Conservation (phyloP, 2,888 invertebrate genomes). For the Scelioninae gen. 1 region DNA sequence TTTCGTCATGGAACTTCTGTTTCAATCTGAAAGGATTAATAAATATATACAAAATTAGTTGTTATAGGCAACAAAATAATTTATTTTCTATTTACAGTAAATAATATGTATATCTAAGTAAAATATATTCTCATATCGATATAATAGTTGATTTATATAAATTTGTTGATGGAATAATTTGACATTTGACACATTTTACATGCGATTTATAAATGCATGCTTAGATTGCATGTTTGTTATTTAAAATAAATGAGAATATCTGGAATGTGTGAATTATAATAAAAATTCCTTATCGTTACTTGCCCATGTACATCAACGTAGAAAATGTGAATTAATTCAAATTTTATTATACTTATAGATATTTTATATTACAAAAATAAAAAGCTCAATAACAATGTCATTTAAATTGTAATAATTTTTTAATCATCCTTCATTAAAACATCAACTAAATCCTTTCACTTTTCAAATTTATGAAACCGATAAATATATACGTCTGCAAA, state of each 20-base stretch:
- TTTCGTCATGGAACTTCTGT: too few relatives aligned
- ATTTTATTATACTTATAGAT: conserved; percentile 1
- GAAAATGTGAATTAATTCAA: conserved; percentile 4
- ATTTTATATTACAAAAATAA: conserved; percentile 16
- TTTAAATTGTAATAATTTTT: not conserved
- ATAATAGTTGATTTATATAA: not conserved
- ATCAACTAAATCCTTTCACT: too few relatives aligned
- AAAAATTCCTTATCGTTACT: conserved; percentile 2
- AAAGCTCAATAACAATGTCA: not conserved
- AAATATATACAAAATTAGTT: not conserved
- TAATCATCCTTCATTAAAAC: too few relatives aligned
- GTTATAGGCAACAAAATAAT: conserved; percentile 44
- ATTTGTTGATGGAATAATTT: conserved; percentile 20
- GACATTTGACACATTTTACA: conserved; percentile 19
- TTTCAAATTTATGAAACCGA: too few relatives aligned
- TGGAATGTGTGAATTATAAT: conserved; percentile 31
- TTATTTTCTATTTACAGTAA: conserved; percentile 43
- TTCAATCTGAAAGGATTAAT: not conserved
- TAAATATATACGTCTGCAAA: too few relatives aligned
- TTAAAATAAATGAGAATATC: not conserved
- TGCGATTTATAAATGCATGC: conserved; percentile 25
- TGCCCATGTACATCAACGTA: conserved; percentile 7
- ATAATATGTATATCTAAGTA: conserved; percentile 23
- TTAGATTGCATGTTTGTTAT: not conserved
- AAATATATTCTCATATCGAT: conserved; percentile 23